phyloP scores from a whole-genome alignment of 2,797 vertebrate genomes.

The Chloroceryle inda region DNA sequence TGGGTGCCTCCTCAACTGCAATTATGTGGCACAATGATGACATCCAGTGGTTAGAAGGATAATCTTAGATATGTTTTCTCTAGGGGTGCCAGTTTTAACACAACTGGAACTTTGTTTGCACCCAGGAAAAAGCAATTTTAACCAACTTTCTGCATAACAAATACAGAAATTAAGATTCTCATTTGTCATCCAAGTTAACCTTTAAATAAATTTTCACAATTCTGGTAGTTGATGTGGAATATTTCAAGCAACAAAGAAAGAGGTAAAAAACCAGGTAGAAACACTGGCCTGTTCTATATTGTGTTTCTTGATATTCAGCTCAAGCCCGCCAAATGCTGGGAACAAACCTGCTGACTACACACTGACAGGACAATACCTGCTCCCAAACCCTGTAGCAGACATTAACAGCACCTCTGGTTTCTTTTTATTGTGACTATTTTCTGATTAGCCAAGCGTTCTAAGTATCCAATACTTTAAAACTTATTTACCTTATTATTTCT shows the following conservation, averaged over 20 bases:
- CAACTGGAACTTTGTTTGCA: background rate
- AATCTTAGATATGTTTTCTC: background rate
- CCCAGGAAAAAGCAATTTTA: background rate
- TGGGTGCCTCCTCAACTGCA: background rate
- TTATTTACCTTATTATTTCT: background rate
- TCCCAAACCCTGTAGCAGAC: background rate
- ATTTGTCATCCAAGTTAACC: background rate
- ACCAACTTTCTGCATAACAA: background rate
- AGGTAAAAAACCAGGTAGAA: background rate
- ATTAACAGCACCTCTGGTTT: background rate
- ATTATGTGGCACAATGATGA: slow-evolving; percentile 54
- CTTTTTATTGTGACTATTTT: background rate
- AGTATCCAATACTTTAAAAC: background rate
- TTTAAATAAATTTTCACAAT: background rate
- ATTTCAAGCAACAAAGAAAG: background rate
- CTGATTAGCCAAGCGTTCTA: background rate
- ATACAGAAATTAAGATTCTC: background rate
- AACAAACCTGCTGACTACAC: background rate
- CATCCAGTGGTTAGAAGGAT: slow-evolving; percentile 68
- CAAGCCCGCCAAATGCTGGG: background rate
- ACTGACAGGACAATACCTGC: background rate
- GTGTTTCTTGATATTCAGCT: background rate
- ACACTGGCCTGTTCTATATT: background rate
- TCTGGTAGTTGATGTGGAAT: background rate
- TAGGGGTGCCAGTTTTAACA: background rate